These are phyloP conservation scores for Ferdinandea cuprea DNA, from an alignment of 2,888 invertebrate species.

Conservation along the genomic window DNA sequence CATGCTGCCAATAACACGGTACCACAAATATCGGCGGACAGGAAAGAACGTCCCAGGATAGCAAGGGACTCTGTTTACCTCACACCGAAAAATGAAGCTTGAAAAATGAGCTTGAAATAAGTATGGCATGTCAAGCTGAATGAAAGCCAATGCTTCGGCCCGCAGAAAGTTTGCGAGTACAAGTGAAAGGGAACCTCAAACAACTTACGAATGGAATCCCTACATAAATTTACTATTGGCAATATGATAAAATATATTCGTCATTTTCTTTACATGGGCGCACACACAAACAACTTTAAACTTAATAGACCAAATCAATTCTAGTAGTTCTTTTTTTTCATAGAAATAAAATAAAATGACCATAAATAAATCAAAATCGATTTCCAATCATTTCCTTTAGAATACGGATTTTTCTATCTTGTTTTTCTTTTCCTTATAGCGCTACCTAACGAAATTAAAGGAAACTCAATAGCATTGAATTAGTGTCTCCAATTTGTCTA, in stretches of 20 bases:
- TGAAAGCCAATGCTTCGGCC: no score
- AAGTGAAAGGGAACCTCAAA: no score
- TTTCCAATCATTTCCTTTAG: constrained; percentile 44
- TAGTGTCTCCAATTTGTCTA: constrained; percentile 74
- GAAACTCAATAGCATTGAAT: constrained; percentile 69
- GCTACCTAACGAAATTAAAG: constrained; percentile 60
- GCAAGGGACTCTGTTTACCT: no score
- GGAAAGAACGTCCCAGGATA: no score
- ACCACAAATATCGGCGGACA: no score
- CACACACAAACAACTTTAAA: constrained; percentile 37
- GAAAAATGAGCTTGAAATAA: no score
- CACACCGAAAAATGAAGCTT: no score
- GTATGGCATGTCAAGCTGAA: no score
- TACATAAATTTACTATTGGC: no score
- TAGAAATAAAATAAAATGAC: constrained; percentile 2
- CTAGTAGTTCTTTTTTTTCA: constrained; percentile 54
- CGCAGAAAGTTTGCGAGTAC: no score
- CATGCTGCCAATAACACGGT: no score
- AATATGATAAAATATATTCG: constrained; percentile 1
- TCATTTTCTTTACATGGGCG: constrained; percentile 4
- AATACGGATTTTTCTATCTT: constrained; percentile 48
- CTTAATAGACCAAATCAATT: constrained; percentile 68
- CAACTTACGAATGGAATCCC: no score
- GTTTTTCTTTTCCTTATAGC: constrained; percentile 13
- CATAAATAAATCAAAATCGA: constrained; percentile 48